Percentiles rank a stretch among this genome's conserved stretches.
Evolutionary conservation across 2,113 vertebrate genomes (phyloP).

Genomic region (Haplotaxodon microlepis): DNA sequence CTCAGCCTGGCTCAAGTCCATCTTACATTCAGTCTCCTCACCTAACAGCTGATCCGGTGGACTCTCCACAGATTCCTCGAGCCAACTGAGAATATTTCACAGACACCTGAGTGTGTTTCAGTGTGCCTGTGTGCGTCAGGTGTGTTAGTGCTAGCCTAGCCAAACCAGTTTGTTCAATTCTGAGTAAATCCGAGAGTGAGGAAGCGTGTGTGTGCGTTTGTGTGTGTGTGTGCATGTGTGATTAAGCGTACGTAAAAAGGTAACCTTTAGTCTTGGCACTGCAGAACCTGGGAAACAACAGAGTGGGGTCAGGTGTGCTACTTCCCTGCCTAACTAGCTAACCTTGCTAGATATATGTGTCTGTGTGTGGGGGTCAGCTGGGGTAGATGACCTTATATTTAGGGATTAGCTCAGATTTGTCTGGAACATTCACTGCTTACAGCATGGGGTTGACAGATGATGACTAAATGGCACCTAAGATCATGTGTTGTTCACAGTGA

Average conservation of each 20-base stretch:
- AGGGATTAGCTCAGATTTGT: constrained; percentile 29
- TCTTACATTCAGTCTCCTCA: constrained; percentile 13
- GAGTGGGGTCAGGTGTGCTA: constrained; percentile 53
- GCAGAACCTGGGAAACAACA: constrained; percentile 6
- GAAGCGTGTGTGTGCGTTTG: background rate
- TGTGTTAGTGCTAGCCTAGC: constrained; percentile 19
- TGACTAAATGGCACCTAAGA: constrained; percentile 15
- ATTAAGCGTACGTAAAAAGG: constrained; percentile 1
- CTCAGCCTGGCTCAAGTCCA: constrained; percentile 36
- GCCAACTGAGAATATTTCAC: constrained; percentile 44
- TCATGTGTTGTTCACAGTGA: background rate
- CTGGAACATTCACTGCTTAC: background rate
- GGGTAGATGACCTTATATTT: constrained; percentile 31
- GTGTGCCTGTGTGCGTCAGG: constrained; percentile 36
- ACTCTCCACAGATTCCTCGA: constrained; percentile 39
- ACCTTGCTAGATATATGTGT: background rate
- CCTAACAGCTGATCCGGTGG: constrained; percentile 54
- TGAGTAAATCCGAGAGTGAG: background rate
- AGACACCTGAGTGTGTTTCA: constrained; percentile 53
- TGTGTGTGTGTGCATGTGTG: background rate
- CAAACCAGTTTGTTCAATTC: constrained; percentile 1
- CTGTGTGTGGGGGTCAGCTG: constrained; percentile 35
- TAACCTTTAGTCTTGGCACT: constrained; percentile 31
- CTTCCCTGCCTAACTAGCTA: background rate
- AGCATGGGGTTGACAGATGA: constrained; percentile 2